Conservation (phyloP, 2,888 invertebrate genomes). For the Rugalucina vietnamica region DNA sequence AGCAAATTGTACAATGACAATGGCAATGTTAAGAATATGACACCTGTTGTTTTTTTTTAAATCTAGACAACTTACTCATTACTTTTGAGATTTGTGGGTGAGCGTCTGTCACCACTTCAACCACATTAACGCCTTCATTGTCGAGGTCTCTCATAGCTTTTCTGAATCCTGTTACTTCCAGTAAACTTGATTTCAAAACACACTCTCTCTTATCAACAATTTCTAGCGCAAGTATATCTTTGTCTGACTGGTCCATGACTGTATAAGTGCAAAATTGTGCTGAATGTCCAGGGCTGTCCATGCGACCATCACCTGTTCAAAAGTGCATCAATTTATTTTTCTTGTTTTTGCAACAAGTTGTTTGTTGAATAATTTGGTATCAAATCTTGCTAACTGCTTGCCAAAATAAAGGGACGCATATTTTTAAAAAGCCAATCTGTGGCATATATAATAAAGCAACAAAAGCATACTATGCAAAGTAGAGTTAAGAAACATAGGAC, state of each 20-base stretch:
- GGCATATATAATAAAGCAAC: too few relatives aligned
- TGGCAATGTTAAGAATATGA: too few relatives aligned
- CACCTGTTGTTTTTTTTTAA: too few relatives aligned
- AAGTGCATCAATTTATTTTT: neutral
- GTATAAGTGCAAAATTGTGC: neutral
- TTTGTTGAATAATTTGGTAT: too few relatives aligned
- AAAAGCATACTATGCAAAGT: too few relatives aligned
- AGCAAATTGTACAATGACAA: too few relatives aligned
- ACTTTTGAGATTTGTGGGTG: conserved; percentile 36
- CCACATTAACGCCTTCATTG: conserved; percentile 8
- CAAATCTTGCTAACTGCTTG: too few relatives aligned
- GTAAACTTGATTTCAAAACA: neutral
- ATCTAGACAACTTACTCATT: conserved; percentile 45
- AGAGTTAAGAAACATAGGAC: too few relatives aligned
- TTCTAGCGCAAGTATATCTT: neutral
- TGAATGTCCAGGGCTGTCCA: neutral
- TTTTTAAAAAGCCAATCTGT: too few relatives aligned
- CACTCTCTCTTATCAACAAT: neutral
- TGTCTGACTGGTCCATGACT: neutral
- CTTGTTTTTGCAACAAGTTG: too few relatives aligned
- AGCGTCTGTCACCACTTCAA: conserved; percentile 49
- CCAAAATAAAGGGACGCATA: too few relatives aligned
- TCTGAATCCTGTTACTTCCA: neutral
- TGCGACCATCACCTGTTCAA: neutral
- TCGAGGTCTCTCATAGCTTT: neutral